Evolutionary conservation across 2,113 vertebrate species (phyloP).

Genomic region (Perca fluviatilis): DNA sequence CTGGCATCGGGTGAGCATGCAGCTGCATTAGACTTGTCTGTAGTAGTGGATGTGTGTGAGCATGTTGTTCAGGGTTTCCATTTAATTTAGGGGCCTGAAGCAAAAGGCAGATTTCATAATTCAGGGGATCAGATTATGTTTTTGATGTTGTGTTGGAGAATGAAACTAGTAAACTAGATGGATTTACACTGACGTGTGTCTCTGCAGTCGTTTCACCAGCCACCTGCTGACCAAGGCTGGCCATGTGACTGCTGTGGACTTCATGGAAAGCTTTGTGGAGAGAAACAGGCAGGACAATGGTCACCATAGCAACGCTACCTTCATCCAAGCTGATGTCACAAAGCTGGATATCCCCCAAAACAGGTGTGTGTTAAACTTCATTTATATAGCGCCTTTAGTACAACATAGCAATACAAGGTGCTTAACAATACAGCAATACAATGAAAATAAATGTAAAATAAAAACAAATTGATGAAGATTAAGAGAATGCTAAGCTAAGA

Average conservation of each 20-base stretch:
- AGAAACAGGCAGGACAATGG: slow-evolving; percentile 84
- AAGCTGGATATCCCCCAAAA: slow-evolving; percentile 80
- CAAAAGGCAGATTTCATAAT: neutral
- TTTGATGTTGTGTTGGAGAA: neutral
- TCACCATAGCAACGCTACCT: slow-evolving; percentile 81
- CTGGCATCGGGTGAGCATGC: slow-evolving; percentile 86
- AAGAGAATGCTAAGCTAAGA: no score
- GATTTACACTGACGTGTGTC: slow-evolving; percentile 18
- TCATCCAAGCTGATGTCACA: slow-evolving; percentile 88
- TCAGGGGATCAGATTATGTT: neutral
- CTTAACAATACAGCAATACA: no score
- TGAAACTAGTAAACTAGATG: neutral
- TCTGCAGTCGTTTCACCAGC: slow-evolving; percentile 84
- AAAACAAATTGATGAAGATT: no score
- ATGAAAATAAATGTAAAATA: no score
- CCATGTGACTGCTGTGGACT: slow-evolving; percentile 89
- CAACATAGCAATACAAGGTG: no score
- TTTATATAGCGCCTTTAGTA: no score
- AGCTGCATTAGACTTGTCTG: neutral
- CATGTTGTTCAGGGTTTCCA: no score
- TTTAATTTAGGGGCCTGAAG: neutral
- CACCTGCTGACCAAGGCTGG: slow-evolving; percentile 80
- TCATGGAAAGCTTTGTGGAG: slow-evolving; percentile 87
- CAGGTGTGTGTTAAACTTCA: slow-evolving; percentile 73
- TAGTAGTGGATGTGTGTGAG: neutral